phyloP scores from a whole-genome alignment of 2,113 vertebrate genomes.

The Galbula dea region DNA sequence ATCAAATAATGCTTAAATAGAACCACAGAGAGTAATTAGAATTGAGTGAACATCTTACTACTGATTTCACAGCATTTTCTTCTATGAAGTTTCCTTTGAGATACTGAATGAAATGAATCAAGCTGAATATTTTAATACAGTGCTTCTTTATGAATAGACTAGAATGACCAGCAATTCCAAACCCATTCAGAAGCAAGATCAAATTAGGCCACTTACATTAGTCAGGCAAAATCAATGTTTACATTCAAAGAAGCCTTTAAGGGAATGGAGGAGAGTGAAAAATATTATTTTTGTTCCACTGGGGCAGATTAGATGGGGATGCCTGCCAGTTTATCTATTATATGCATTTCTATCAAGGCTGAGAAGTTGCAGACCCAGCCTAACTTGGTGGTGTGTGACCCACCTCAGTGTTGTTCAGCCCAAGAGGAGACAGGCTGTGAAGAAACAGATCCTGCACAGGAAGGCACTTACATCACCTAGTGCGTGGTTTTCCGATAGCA shows the following conservation, averaged over 20 bases:
- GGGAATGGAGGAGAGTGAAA: background rate
- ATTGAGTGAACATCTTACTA: background rate
- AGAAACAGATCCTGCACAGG: background rate
- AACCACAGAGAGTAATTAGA: background rate
- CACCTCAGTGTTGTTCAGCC: background rate
- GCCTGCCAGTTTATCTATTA: background rate
- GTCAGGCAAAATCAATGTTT: background rate
- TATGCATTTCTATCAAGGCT: background rate
- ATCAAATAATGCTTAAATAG: conserved; percentile 21
- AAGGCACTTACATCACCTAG: background rate
- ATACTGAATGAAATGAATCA: background rate
- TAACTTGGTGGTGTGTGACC: background rate
- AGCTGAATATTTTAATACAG: background rate
- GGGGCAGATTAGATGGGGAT: background rate
- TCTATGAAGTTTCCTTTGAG: background rate
- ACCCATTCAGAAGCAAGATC: background rate
- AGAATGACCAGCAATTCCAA: background rate
- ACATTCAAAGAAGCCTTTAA: background rate
- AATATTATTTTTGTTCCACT: background rate
- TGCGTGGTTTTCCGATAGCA: background rate
- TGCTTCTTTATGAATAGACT: background rate
- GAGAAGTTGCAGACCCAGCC: conserved; percentile 8
- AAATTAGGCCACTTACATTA: background rate
- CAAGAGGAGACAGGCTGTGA: background rate
- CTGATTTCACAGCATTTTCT: background rate